A percentile compares a stretch with the other conserved stretches of the same genome.
phyloP scores from a whole-genome alignment of 2,113 vertebrate species.

The Dipodomys merriami region DNA sequence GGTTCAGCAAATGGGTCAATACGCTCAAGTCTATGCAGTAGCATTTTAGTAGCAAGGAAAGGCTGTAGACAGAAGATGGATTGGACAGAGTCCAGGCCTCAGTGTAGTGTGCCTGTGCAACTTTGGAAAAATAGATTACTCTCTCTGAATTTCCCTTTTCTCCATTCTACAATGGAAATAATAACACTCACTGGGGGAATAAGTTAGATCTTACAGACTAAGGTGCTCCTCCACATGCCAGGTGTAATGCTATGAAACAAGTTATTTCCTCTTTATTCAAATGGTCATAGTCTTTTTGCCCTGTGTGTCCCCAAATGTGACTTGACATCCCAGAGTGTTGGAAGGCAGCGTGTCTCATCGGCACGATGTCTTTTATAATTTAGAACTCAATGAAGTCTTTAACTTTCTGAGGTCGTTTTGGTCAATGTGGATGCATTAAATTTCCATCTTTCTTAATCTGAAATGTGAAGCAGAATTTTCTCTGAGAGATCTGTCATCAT shows the following conservation, averaged over 20 bases:
- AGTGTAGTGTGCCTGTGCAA: neutral
- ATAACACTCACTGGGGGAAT: neutral
- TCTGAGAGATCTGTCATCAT: neutral
- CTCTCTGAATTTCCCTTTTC: neutral
- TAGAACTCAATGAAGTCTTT: neutral
- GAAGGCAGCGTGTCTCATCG: neutral
- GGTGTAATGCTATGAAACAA: neutral
- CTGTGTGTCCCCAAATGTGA: neutral
- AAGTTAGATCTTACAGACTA: neutral
- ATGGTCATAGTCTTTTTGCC: neutral
- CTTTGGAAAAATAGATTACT: neutral
- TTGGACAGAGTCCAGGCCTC: neutral
- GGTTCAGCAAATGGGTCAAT: neutral
- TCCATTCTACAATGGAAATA: neutral
- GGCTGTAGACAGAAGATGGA: rapidly evolving
- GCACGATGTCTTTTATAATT: neutral
- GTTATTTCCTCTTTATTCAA: neutral
- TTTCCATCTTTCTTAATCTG: neutral
- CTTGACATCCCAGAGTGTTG: neutral
- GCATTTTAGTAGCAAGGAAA: neutral
- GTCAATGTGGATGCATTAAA: rapidly evolving
- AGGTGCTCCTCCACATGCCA: neutral
- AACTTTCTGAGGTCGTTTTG: neutral
- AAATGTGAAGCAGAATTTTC: neutral
- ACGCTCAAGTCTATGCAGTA: rapidly evolving